phyloP scores from a whole-genome alignment of 2,888 invertebrate species.

The Eilema caniola region DNA sequence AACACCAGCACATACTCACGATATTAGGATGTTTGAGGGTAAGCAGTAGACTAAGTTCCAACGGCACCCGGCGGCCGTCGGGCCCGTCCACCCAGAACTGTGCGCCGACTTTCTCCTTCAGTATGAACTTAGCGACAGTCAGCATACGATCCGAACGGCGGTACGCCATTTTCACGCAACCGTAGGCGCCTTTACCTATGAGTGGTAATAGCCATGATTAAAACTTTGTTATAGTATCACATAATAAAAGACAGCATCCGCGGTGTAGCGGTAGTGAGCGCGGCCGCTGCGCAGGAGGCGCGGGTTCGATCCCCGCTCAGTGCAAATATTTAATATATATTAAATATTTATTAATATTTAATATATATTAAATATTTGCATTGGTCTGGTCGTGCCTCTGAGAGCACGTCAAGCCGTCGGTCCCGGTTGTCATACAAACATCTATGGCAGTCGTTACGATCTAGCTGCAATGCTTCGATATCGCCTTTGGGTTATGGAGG shows the following conservation, averaged over 20 bases:
- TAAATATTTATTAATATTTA: no score
- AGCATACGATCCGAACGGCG: constrained; percentile 87
- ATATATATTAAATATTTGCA: no score
- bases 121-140: constrained; percentile 91
- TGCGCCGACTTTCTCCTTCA: constrained; percentile 89
- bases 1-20: constrained; percentile 71
- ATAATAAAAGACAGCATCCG: neutral
- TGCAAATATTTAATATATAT: no score
- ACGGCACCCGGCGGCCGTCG: constrained; percentile 85
- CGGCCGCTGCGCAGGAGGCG: no score
- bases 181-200: constrained; percentile 89
- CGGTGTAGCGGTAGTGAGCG: no score
- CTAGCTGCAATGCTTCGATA: no score
- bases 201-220: neutral
- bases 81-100: constrained; percentile 88
- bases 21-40: constrained; percentile 90
- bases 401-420: no score
- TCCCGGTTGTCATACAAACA: no score
- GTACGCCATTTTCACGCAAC: constrained; percentile 90
- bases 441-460: no score
- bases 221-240: neutral
- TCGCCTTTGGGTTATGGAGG: no score
- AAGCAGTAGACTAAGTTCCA: constrained; percentile 89
- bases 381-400: no score
- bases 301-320: no score